These are phyloP conservation scores for Spodoptera exigua DNA, from an alignment of 2,888 invertebrate species.

Conservation along the genomic window DNA sequence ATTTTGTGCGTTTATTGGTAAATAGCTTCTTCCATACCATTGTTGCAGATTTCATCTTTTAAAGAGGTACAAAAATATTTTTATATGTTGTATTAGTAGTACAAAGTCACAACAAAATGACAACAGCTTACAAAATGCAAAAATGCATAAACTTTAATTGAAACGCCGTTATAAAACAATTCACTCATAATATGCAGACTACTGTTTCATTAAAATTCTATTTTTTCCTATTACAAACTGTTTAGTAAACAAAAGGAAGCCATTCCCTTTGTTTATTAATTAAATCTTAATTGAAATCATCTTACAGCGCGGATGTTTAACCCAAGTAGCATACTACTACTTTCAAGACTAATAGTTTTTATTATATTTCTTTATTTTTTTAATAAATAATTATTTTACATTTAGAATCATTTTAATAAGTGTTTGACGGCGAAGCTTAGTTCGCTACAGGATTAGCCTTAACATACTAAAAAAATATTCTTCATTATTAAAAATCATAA, in stretches of 20 bases:
- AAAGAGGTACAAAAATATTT: too few relatives aligned
- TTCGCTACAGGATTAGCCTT: too few relatives aligned
- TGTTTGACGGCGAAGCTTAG: too few relatives aligned
- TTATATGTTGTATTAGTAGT: too few relatives aligned
- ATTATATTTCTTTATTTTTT: background rate
- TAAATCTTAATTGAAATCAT: constrained; percentile 20
- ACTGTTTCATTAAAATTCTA: constrained; percentile 16
- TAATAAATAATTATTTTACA: background rate
- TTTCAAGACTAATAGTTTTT: background rate
- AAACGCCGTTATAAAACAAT: constrained; percentile 7
- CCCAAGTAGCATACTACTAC: background rate
- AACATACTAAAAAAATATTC: too few relatives aligned
- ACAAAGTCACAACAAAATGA: too few relatives aligned
- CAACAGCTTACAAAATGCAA: too few relatives aligned
- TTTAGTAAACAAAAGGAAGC: constrained; percentile 13
- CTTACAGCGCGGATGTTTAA: background rate
- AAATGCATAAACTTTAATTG: constrained; percentile 13
- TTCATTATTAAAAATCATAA: too few relatives aligned
- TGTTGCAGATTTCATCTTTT: too few relatives aligned
- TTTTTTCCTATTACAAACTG: constrained; percentile 6
- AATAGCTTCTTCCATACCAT: too few relatives aligned
- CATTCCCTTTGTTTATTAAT: constrained; percentile 5
- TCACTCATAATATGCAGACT: constrained; percentile 16
- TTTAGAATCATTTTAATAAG: background rate
- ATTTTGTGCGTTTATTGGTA: background rate